Evolutionary conservation across 2,113 vertebrate genomes (phyloP), one percentile per base, ranked within the genome.

Genomic region (Uria lomvia): DNA sequence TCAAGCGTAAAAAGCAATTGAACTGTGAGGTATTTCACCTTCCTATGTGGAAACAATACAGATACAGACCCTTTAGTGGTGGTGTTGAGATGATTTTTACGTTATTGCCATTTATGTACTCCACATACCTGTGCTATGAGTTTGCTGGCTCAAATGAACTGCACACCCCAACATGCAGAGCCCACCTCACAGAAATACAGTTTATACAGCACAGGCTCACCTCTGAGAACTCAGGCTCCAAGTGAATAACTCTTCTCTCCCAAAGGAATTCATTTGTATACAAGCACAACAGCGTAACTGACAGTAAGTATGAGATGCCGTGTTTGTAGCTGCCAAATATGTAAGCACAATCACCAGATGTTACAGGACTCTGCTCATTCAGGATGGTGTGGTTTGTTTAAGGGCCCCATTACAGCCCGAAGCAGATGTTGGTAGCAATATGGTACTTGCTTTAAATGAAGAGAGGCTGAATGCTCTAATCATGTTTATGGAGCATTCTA

Each of bases 381-480:
- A 56, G 76, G 30, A 12, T 68, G 62, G 22, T 78, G 73, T 82
- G 77, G 73, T 75, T 94, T 96, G 66, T 89, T 94, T 82, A 79
- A 92, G 91, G 86, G 45, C 62, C 80, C 70, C 45, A 26, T 81
- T 87, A 90, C 4, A 62, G 91, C 70, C 86, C 2, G 2, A 94
- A 94, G 76, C 95, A 94, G 86, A 94, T 96, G 92, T 94, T 92
- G 89, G 49, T 78, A 72, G 66, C 84, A 90, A 89, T 90, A 79
- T 70, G 76, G 84, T 80, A 66, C 76, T 91, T 95, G 68, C 76
- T 93, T 88, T 94, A 92, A 96, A 86, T 76, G 92, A 83, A 93
- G 85, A 95, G 91, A 95, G 91, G 84, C 92, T 94, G 92, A 86
- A 92, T 45, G 83, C 53, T 92, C 84, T 95, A 81, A 95, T 95